These are phyloP conservation scores for Drosophila miranda DNA, from an alignment of 1,140 invertebrate genomes.

Conservation along the genomic window DNA sequence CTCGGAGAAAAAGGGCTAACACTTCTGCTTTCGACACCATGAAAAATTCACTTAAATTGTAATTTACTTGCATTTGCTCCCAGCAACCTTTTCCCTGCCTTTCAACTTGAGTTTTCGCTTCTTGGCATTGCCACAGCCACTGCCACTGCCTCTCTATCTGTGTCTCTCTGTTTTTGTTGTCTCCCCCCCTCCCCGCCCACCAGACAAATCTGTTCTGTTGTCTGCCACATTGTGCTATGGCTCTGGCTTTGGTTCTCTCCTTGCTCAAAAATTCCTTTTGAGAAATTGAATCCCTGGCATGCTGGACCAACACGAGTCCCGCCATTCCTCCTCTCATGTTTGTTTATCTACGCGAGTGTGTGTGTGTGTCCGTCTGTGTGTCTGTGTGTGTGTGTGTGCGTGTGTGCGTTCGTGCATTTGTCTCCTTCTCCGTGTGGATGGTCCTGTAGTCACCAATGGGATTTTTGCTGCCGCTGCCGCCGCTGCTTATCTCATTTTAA, in stretches of 20 bases:
- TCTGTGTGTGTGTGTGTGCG: slow-evolving; percentile 12
- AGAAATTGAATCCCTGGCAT: slow-evolving; percentile 72
- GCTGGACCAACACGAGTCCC: slow-evolving; percentile 43
- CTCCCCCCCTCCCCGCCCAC: neutral
- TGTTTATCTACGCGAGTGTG: slow-evolving; percentile 48
- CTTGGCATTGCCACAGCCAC: neutral
- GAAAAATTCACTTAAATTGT: slow-evolving; percentile 69
- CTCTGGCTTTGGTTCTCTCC: neutral
- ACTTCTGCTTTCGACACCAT: slow-evolving; percentile 43
- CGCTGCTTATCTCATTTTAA: slow-evolving; percentile 76
- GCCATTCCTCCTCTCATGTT: slow-evolving; percentile 41
- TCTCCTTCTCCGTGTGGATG: slow-evolving; percentile 12
- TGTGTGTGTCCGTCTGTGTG: neutral
- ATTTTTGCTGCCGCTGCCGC: slow-evolving; percentile 49
- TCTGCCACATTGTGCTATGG: slow-evolving; percentile 28
- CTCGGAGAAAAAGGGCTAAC: slow-evolving; percentile 37
- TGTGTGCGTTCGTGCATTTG: slow-evolving; percentile 48
- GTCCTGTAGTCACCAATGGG: slow-evolving; percentile 63
- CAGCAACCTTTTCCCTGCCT: slow-evolving; percentile 27
- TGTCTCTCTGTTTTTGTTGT: too few relatives aligned
- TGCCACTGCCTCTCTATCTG: too few relatives aligned
- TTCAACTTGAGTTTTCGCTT: slow-evolving; percentile 4
- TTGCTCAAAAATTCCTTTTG: slow-evolving; percentile 73
- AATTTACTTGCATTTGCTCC: slow-evolving; percentile 65
- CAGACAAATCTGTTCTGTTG: slow-evolving; percentile 28